Percentiles rank a stretch among this genome's conserved stretches.
Conservation (phyloP, 2,113 vertebrate species). For the Heteronetta atricapilla region DNA sequence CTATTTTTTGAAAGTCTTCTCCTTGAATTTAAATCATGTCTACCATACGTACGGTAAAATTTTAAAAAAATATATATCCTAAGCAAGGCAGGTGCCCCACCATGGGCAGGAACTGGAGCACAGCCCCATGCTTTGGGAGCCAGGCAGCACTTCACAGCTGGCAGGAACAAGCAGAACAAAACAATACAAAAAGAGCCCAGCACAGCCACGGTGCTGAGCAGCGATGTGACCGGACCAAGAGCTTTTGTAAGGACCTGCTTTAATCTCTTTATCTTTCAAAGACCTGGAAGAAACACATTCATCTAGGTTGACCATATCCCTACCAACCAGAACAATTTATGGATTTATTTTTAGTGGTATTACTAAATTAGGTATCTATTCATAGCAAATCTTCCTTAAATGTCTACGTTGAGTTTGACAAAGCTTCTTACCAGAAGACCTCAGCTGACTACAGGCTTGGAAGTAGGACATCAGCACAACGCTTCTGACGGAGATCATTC, state of each 20-base stretch:
- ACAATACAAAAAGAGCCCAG: neutral
- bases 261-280: neutral
- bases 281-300: neutral
- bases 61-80: neutral
- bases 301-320: neutral
- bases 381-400: neutral
- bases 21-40: neutral
- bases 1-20: neutral
- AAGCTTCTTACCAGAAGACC: neutral
- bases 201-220: neutral
- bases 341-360: neutral
- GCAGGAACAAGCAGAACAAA: neutral
- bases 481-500: neutral
- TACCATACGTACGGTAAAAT: accelerated
- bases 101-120: accelerated
- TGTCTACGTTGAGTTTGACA: neutral
- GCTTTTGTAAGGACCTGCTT: neutral
- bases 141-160: neutral
- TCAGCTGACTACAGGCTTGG: neutral
- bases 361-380: neutral
- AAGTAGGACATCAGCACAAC: neutral
- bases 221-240: neutral
- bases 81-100: neutral
- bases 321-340: neutral
- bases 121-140: accelerated